Base-by-base conservation (phyloP, 2,797 vertebrate species). In the Alcedo quadribrachys region DNA sequence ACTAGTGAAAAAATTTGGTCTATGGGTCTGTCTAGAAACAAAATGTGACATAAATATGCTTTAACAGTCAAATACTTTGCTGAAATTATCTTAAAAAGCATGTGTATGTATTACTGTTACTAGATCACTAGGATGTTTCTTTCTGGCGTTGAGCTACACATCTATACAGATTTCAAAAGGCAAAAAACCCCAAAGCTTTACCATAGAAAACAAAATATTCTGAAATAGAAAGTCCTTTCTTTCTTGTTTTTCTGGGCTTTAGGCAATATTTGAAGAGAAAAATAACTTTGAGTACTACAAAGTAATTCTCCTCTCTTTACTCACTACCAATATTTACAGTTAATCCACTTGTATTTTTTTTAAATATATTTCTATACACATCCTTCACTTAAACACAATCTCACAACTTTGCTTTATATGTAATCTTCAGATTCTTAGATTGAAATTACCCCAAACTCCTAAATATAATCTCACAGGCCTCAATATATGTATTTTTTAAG, bases 241-340 rank as follows among this genome's bases (percentile, higher is more conserved):
- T 81, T 4, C 12, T 32, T 46, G 11, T 57, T 25, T 71, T 40
- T 4, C 43, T 43, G 8, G 2, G 11, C 19, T 22, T 50, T 65
- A 42, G 0, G 5, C 6, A 33, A 40, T 8, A 1, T 62, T 82
- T 69, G 8, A 63, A 74, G 11, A 43, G 11, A 62, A 66, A 69
- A 55, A 32, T n/a, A 70, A 25, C 6, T 66, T 51, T 17, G 21
- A 83, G 12, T 30, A 42, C 11, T 20, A 77, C 16, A 82, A 82
- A 77, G 12, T 1, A 43, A 11, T 43, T 67, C 12, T 67, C 3
- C 5, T 2, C 5, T 50, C 19, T 15, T 48, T 22, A 32, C 18
- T 37, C 1, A 1, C 0, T 8, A 53, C 1, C 2, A 63, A 27
- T 2, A 10, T 67, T 71, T 12, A 42, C 79, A 82, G 6, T 7